phyloP scores from a whole-genome alignment of 2,797 vertebrate species.

The Cuniculus paca region DNA sequence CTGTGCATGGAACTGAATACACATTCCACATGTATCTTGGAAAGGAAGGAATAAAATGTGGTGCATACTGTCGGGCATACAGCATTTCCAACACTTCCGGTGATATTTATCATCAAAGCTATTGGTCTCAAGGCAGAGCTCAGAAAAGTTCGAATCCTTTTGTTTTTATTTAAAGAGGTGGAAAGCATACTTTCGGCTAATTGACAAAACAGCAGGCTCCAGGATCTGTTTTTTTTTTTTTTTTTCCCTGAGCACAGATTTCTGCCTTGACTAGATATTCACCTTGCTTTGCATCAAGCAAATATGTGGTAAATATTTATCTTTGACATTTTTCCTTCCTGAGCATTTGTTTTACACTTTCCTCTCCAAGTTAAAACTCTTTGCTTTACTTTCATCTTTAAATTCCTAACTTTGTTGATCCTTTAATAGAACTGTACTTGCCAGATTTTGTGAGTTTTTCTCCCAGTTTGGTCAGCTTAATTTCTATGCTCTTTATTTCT shows the following conservation, averaged over 20 bases:
- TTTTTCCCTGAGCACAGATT: background rate
- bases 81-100: background rate
- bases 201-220: background rate
- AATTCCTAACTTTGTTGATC: constrained; percentile 23
- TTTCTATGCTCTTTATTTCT: constrained; percentile 52
- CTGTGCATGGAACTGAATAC: background rate
- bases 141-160: constrained; percentile 40
- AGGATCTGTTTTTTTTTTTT: background rate
- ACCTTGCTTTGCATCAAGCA: constrained; percentile 15
- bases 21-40: background rate
- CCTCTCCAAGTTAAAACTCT: background rate
- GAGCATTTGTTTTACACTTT: background rate
- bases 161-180: background rate
- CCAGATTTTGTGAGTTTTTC: background rate
- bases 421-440: background rate
- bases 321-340: background rate
- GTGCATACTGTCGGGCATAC: background rate
- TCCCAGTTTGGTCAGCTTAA: background rate
- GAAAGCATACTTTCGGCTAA: background rate
- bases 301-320: background rate
- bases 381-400: constrained; percentile 32
- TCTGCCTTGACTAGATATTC: background rate
- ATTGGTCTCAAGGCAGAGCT: background rate
- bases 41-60: background rate
- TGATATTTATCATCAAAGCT: background rate